Conservation (phyloP, 2,113 vertebrate species). For the Silurus meridionalis region DNA sequence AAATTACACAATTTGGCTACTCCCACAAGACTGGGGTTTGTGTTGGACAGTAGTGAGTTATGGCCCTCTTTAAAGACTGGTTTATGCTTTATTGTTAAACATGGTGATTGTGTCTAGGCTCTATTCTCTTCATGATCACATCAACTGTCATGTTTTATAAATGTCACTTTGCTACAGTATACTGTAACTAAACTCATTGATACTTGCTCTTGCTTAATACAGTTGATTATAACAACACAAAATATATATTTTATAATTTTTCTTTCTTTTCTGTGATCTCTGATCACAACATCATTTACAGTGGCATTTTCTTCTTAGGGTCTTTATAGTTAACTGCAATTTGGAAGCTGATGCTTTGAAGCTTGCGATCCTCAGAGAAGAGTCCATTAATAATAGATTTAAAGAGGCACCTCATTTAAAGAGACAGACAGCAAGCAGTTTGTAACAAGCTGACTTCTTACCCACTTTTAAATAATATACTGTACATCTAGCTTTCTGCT, state of each 20-base stretch:
- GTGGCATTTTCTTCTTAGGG: not conserved
- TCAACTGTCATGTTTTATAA: not conserved
- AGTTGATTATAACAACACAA: not conserved
- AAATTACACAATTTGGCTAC: not conserved
- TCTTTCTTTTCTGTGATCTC: not conserved
- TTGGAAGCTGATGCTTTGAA: not conserved
- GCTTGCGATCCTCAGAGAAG: not conserved
- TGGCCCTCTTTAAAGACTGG: not conserved
- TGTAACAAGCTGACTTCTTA: not conserved
- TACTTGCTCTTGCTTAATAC: not conserved
- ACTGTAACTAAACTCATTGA: not conserved
- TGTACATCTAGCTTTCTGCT: not conserved
- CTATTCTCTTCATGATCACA: too few species aligned
- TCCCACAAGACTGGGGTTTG: too few species aligned
- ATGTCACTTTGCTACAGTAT: not conserved
- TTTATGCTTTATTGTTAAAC: not conserved
- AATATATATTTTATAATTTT: too few species aligned
- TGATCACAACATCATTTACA: not conserved
- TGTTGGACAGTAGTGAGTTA: not conserved
- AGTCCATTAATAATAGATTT: slow-evolving; percentile 19
- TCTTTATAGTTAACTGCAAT: not conserved
- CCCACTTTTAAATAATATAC: not conserved
- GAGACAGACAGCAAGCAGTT: not conserved
- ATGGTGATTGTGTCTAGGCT: not conserved
- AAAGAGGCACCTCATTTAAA: not conserved